Percentiles rank a stretch among this genome's conserved stretches.
These are phyloP conservation scores for Himalopsyche phryganea DNA, from an alignment of 1,140 invertebrate species.

Conservation along the genomic window DNA sequence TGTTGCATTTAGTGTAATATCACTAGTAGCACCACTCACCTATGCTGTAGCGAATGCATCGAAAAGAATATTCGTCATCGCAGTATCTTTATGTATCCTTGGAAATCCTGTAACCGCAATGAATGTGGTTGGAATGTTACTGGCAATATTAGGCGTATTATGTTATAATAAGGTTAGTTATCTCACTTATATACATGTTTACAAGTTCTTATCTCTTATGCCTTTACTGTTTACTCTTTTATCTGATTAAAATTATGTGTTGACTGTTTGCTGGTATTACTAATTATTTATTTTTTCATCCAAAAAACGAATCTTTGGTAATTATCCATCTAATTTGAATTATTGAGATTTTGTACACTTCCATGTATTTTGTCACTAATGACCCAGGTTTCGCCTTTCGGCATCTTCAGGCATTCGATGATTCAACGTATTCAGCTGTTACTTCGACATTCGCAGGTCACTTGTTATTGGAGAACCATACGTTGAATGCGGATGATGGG, in stretches of 20 bases:
- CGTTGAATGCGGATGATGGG: too few species aligned
- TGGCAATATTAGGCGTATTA: slow-evolving; percentile 88
- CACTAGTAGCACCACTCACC: slow-evolving; percentile 84
- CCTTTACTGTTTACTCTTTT: background rate
- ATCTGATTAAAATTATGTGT: background rate
- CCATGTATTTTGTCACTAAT: too few species aligned
- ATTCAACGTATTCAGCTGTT: too few species aligned
- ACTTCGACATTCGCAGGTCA: too few species aligned
- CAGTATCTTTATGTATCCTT: slow-evolving; percentile 80
- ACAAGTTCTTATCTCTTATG: background rate
- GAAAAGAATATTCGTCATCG: slow-evolving; percentile 93
- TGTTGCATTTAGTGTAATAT: slow-evolving; percentile 89
- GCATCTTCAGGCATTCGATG: too few species aligned
- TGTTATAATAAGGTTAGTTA: slow-evolving; percentile 73
- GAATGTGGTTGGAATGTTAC: slow-evolving; percentile 87
- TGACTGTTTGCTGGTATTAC: too few species aligned
- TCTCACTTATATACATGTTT: background rate
- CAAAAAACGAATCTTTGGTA: too few species aligned
- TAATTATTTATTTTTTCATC: too few species aligned
- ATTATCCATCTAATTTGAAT: too few species aligned
- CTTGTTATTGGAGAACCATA: too few species aligned
- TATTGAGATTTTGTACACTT: too few species aligned
- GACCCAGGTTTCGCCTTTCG: too few species aligned
- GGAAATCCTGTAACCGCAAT: slow-evolving; percentile 87
- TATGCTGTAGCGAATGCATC: slow-evolving; percentile 94